Percentiles rank a stretch among this genome's conserved stretches.
Conservation (phyloP, 2,113 vertebrate species). For the Rhizomys pruinosus region DNA sequence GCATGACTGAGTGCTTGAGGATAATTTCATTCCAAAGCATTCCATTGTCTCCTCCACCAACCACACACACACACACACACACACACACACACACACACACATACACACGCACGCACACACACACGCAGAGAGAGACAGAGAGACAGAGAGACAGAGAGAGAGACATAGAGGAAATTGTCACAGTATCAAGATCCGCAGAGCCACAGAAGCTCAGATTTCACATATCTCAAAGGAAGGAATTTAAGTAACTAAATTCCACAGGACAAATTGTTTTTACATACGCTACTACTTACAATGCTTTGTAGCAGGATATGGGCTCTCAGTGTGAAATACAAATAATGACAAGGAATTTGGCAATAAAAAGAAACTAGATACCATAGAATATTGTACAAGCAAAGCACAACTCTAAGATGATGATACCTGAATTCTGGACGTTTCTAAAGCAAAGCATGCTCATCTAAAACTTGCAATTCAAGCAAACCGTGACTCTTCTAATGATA, state of each 20-base stretch:
- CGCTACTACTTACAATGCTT: constrained; percentile 56
- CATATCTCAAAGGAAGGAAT: constrained; percentile 67
- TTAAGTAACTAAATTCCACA: constrained; percentile 67
- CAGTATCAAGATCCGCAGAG: constrained; percentile 1
- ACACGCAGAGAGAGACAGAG: background rate
- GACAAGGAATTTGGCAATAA: constrained; percentile 56
- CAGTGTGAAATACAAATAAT: constrained; percentile 67
- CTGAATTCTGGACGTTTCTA: too few species aligned
- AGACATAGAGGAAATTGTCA: background rate
- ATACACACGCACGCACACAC: background rate
- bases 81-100: background rate
- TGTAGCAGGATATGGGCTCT: constrained; percentile 52
- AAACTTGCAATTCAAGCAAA: background rate
- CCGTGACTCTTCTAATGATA: background rate
- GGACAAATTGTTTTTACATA: constrained; percentile 66
- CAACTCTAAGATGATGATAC: constrained; percentile 6
- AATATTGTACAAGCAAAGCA: constrained; percentile 29
- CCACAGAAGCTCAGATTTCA: constrained; percentile 64
- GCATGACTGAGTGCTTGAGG: background rate
- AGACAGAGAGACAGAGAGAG: too few species aligned
- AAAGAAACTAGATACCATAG: constrained; percentile 49
- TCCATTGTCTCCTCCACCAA: background rate
- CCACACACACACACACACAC: background rate
- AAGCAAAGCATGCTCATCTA: background rate
- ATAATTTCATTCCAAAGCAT: constrained; percentile 6